Evolutionary conservation across 2,113 vertebrate species (phyloP).

Genomic region (Tylochromis polylepis): DNA sequence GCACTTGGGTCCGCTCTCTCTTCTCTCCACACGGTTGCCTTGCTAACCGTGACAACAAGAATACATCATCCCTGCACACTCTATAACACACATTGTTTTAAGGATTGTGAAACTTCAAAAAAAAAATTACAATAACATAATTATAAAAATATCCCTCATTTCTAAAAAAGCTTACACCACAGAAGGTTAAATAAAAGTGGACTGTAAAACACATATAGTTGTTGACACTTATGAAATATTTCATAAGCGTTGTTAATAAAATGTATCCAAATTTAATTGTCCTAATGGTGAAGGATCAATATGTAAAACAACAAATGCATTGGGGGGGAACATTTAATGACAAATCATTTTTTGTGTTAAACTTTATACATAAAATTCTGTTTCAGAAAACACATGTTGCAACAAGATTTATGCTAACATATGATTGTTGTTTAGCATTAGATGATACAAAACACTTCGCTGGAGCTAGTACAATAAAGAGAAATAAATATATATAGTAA

Average conservation of each 20-base stretch:
- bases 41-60: no score
- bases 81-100: background rate
- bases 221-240: background rate
- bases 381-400: background rate
- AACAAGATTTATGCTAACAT: background rate
- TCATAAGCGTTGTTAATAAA: background rate
- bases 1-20: no score
- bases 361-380: background rate
- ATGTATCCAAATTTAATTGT: background rate
- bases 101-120: background rate
- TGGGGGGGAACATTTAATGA: background rate
- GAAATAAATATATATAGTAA: background rate
- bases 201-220: background rate
- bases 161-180: background rate
- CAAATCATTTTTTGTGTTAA: background rate
- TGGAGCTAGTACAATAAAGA: background rate
- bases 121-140: background rate
- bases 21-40: no score
- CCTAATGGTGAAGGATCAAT: background rate
- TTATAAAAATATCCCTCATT: background rate
- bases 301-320: background rate
- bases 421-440: background rate
- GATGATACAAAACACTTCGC: background rate
- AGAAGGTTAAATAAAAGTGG: background rate
- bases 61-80: background rate